Evolutionary conservation across 92 coral and sea anemone species (phyloP).

Genomic region (Nematostella vectensis): DNA sequence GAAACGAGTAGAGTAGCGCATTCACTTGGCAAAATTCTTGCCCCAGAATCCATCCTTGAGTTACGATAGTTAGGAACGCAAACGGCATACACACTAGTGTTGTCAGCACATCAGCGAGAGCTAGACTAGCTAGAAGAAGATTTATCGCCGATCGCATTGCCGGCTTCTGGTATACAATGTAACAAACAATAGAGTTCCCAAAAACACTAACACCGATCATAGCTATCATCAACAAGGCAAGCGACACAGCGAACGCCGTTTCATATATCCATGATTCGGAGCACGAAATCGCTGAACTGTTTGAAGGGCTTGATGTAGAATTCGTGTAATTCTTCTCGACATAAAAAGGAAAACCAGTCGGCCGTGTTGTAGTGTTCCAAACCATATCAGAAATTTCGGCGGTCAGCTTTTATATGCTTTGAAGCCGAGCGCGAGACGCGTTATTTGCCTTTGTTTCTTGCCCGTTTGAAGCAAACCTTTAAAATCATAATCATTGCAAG

Average conservation of each 20-base stretch:
- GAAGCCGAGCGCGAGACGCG: too few relatives aligned
- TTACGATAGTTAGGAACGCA: conserved; percentile 52
- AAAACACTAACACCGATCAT: conserved; percentile 66
- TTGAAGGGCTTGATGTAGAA: neutral
- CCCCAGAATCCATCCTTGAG: conserved; percentile 82
- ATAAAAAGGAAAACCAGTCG: too few relatives aligned
- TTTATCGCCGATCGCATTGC: conserved; percentile 98
- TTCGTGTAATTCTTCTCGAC: neutral
- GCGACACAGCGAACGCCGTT: conserved; percentile 22
- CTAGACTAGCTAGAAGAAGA: conserved; percentile 76
- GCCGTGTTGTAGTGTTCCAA: too few relatives aligned
- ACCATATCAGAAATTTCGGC: too few relatives aligned
- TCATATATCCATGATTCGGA: conserved; percentile 3
- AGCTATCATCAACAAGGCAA: conserved; percentile 43
- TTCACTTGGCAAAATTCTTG: conserved; percentile 70
- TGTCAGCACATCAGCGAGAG: conserved; percentile 84
- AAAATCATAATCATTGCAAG: too few relatives aligned
- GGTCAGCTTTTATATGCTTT: too few relatives aligned
- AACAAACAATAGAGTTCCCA: conserved; percentile 89
- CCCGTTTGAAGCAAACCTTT: too few relatives aligned
- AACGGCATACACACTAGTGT: conserved; percentile 80
- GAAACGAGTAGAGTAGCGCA: conserved; percentile 67
- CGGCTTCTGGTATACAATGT: conserved; percentile 93
- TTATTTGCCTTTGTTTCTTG: too few relatives aligned
- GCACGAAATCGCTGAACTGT: conserved; percentile 1